Base-by-base conservation (phyloP, 2,888 invertebrate genomes). In the Mesopsocus fuscifrons region DNA sequence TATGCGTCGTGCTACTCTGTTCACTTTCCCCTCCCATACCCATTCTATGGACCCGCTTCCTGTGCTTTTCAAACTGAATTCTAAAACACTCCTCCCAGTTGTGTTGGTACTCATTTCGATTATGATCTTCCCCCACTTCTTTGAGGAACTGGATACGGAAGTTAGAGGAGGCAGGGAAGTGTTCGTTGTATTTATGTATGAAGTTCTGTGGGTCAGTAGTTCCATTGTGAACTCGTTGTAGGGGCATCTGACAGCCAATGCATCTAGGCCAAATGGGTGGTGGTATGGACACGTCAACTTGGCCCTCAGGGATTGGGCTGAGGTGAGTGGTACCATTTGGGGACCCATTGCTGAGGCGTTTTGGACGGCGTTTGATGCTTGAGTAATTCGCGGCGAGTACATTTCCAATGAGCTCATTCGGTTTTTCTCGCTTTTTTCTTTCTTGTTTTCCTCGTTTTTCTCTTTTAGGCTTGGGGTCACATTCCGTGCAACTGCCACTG, bases 271-370 rank as follows among this genome's bases (percentile, higher is more conserved):
- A 64, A 20, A 64, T 59, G 3, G 63, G 62, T 46, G 59, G 56
- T 3, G 64, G 63, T 22, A 64, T 56, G 3, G 57, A 55, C 41
- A 56, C 53, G 51, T 63, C 63, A 1, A 63, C 56, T 45, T 55
- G 52, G n/a, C 63, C 65, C 53, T 65, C 65, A 2, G 62, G 64
- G 34, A 65, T 65, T 6, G 64, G 61, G n/a, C 56, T 60, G 20
- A 64, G 54, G 3, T 59, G 60, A 2, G 55, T 52, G 9, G 55
- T 53, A 11, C 53, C 53, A 9, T 45, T 43, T 11, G 47, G 43
- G n/a, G 17, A 41, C 42, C 11, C 45, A 42, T 9, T 34, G 42
- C 31, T 45, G 44, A 18, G 18, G 21, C 43, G 18, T 23, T 30
- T 23, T 16, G n/a, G 16, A 33, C 26, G 18, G 11, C 16, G 6